A percentile compares a stretch with the other conserved stretches of the same genome.
Evolutionary conservation across 2,797 vertebrate species (phyloP).

Genomic region (Cygnus olor): DNA sequence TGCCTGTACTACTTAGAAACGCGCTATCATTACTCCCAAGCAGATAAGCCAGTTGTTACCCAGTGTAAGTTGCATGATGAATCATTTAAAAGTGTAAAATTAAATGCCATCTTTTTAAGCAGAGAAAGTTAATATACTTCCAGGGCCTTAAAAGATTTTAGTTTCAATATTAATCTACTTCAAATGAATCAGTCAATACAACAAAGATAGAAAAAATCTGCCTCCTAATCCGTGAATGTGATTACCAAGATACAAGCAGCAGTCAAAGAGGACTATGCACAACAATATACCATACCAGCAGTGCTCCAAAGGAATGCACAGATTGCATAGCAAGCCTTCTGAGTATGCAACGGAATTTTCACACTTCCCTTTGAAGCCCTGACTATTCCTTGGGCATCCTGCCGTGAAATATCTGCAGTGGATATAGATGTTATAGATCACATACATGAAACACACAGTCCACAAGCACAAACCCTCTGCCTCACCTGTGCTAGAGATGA

Average conservation of each 20-base stretch:
- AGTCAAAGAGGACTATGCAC: background rate
- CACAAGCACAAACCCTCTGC: background rate
- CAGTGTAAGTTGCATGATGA: background rate
- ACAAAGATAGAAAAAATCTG: background rate
- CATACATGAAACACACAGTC: fast-evolving
- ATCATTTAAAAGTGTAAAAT: background rate
- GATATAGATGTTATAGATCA: background rate
- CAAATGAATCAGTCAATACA: background rate
- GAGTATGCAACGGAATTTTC: background rate
- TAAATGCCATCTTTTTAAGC: background rate
- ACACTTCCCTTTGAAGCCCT: background rate
- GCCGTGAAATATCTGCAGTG: background rate
- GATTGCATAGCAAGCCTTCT: background rate
- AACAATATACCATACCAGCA: background rate
- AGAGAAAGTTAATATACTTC: background rate
- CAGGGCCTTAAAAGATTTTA: background rate
- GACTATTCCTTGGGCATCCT: background rate
- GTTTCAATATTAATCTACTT: background rate
- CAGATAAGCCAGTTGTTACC: background rate
- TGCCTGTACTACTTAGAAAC: background rate
- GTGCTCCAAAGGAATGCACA: background rate
- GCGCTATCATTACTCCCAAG: background rate
- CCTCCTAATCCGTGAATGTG: background rate
- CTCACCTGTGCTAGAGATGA: background rate
- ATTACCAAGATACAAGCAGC: background rate